Base-by-base conservation (phyloP, 1,140 invertebrate species). In the Anthonomus grandis region DNA sequence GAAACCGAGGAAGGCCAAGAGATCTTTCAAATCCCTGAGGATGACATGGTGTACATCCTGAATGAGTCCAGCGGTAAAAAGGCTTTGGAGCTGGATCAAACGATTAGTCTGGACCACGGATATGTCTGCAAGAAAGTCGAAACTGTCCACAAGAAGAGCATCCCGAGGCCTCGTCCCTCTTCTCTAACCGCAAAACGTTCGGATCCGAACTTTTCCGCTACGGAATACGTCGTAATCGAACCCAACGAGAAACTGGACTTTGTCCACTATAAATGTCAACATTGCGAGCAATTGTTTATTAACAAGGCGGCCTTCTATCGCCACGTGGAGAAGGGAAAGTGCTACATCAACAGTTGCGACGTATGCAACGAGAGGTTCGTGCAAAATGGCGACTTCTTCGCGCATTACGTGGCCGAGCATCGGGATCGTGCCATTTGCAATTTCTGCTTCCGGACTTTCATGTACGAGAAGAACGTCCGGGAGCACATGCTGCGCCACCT, bases 391-490 rank as follows among this genome's bases (percentile, higher is more conserved):
- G 64, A 66, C 1, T 70, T 70, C 37, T 67, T 66, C 37, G 42
- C 60, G 2, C 69, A 70, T 44, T 73, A 73, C 46, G 27, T 71
- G 1, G 53, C 44, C 1, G 46, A 64, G 15, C 71, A 73, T 50
- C 65, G 64, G 0, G 71, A 73, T 39, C 59, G 71, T 6, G 71
- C 71, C 2, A 73, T 73, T 17, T 73, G 71, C 38, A 68, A 71
- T 49, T 73, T 73, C 42, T 73, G 71, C 54, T 73, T 71, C 39
- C 57, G 71, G 48, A 73, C 71, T 0, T 73, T 73, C 52, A 73
- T 73, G 71, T 73, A 73, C 42, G 71, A 73, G 56, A 73, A 71
- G 38, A 73, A 73, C 51, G 71, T 73, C n/a, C 69, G 69, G 37
- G 69, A 69, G 49, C 69, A 70, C 24, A 71, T 73, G 71, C 36